Conservation (phyloP, 2,113 vertebrate species). For the Glaucomys volans region DNA sequence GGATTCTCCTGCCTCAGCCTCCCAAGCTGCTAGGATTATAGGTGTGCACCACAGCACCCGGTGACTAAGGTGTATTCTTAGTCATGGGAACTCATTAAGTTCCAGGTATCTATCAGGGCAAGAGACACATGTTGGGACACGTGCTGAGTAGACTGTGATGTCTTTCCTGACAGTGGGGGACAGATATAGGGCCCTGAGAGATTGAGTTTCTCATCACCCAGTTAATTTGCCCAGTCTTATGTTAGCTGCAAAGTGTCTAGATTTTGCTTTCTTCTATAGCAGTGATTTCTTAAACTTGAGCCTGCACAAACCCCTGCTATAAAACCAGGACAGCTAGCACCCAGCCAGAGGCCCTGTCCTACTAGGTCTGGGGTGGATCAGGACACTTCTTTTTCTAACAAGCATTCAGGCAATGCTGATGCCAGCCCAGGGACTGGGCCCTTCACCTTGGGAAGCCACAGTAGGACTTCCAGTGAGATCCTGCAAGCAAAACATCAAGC, state of each 20-base stretch:
- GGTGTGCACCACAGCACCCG: no score
- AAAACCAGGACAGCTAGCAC: not conserved
- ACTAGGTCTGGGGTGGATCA: not conserved
- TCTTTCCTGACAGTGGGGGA: not conserved
- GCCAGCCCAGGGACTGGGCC: not conserved
- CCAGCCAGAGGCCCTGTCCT: no score
- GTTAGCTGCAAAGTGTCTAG: not conserved
- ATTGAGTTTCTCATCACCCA: not conserved
- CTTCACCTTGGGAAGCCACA: not conserved
- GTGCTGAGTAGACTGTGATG: not conserved
- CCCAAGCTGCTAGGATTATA: no score
- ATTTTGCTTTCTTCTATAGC: not conserved
- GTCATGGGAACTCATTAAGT: not conserved
- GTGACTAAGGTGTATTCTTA: not conserved
- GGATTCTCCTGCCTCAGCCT: no score
- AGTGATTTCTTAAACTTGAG: not conserved
- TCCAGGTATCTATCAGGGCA: not conserved
- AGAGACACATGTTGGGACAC: not conserved
- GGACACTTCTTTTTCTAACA: not conserved
- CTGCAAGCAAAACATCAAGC: not conserved
- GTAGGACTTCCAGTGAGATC: not conserved
- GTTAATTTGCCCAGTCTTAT: not conserved
- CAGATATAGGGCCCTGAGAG: no score
- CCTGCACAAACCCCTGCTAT: no score
- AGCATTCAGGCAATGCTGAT: not conserved